These are phyloP conservation scores for Perithous albicinctus DNA, from an alignment of 2,888 invertebrate species.

Conservation along the genomic window DNA sequence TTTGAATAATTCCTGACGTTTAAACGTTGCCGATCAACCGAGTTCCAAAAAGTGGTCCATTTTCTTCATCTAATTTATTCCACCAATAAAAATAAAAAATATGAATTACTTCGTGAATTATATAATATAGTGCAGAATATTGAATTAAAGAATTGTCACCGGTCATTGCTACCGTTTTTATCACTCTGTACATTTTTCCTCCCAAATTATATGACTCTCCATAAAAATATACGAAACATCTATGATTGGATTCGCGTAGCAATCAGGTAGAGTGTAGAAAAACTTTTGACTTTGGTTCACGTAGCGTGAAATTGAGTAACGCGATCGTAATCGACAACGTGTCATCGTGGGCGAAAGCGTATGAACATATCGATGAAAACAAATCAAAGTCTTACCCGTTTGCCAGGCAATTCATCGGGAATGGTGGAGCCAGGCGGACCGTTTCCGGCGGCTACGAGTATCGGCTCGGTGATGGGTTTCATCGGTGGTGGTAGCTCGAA, in stretches of 20 bases:
- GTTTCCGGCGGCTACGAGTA: constrained; percentile 84
- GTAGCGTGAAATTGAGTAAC: constrained; percentile 1
- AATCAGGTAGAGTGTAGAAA: background rate
- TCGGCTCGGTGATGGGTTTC: constrained; percentile 95
- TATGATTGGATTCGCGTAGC: too few relatives aligned
- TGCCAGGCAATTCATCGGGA: constrained; percentile 83
- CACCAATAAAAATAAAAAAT: too few relatives aligned
- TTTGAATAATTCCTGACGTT: too few relatives aligned
- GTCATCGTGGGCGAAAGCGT: background rate
- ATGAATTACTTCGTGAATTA: too few relatives aligned
- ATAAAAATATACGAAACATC: too few relatives aligned
- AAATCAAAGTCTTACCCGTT: constrained; percentile 80
- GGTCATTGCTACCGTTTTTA: too few relatives aligned
- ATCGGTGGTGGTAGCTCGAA: constrained; percentile 98
- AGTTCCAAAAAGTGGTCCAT: background rate
- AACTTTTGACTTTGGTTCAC: background rate
- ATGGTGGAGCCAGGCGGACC: constrained; percentile 80
- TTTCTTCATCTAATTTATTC: too few relatives aligned
- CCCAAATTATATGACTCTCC: too few relatives aligned
- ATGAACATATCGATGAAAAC: constrained; percentile 18
- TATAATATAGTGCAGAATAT: too few relatives aligned
- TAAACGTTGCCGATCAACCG: too few relatives aligned
- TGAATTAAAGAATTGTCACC: too few relatives aligned
- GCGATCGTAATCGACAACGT: background rate
- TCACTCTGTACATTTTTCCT: too few relatives aligned